A percentile compares a stretch with the other conserved stretches of the same genome.
Evolutionary conservation across 1,140 invertebrate species (phyloP).

Genomic region (Stenopsyche tienmushanensis): DNA sequence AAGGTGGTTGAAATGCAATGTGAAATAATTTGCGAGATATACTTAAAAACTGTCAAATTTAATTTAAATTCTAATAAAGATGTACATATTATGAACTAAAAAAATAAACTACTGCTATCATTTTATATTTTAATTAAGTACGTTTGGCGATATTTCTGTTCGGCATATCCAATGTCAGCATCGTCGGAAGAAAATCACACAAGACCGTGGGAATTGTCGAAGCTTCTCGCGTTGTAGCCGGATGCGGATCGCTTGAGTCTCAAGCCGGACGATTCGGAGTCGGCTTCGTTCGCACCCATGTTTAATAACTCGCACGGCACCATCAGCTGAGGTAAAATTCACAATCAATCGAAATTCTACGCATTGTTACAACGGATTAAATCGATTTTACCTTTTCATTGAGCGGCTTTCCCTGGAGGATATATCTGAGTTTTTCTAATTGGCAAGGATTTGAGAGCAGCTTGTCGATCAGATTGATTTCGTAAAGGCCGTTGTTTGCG

Average conservation of each 20-base stretch:
- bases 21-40: too few species aligned
- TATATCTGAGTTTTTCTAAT: conserved; percentile 53
- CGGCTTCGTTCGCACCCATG: conserved; percentile 26
- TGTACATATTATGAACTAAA: too few species aligned
- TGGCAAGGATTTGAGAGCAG: conserved; percentile 51
- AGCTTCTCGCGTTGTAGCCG: not conserved
- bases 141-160: too few species aligned
- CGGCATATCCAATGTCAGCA: too few species aligned
- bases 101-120: too few species aligned
- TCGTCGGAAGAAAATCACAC: conserved; percentile 4
- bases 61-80: too few species aligned
- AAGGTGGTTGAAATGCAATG: too few species aligned
- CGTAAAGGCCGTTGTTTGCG: conserved; percentile 42
- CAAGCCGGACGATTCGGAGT: conserved; percentile 27
- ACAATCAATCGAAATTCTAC: not conserved
- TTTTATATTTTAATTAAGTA: too few species aligned
- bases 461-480: conserved; percentile 46
- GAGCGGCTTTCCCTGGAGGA: conserved; percentile 54
- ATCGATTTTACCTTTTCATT: conserved; percentile 49
- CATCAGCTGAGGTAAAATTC: conserved; percentile 31
- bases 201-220: conserved; percentile 12
- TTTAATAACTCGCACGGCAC: conserved; percentile 33
- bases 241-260: conserved; percentile 33
- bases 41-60: too few species aligned
- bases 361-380: not conserved